Percentiles rank a stretch among this genome's conserved stretches.
Evolutionary conservation across 2,113 vertebrate species (phyloP).

Genomic region (Solea solea): DNA sequence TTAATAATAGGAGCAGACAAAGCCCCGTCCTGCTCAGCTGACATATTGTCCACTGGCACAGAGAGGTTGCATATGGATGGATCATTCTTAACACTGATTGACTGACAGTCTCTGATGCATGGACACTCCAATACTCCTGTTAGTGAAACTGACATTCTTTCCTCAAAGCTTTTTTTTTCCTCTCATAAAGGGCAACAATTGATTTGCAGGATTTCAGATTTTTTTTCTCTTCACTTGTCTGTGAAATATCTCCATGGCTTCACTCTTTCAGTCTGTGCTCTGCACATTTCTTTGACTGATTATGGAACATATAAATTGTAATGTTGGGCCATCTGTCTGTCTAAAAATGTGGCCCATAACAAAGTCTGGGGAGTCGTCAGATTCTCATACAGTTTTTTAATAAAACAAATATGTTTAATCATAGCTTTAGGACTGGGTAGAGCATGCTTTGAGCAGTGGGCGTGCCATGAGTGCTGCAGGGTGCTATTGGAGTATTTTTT

Average conservation of each 20-base stretch:
- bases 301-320: background rate
- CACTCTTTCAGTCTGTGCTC: background rate
- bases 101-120: conserved; percentile 59
- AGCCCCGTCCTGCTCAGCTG: conserved; percentile 1
- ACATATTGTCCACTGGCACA: conserved; percentile 19
- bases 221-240: conserved; percentile 18
- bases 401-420: too few relatives aligned
- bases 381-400: too few relatives aligned
- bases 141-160: conserved; percentile 40
- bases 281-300: background rate
- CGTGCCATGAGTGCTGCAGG: too few relatives aligned
- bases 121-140: conserved; percentile 24
- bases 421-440: too few relatives aligned
- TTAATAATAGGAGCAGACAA: conserved; percentile 15
- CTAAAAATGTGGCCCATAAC: background rate
- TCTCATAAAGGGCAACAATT: conserved; percentile 41
- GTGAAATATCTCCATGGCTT: background rate
- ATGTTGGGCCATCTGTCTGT: background rate
- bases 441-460: too few relatives aligned
- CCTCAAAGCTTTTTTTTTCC: conserved; percentile 32
- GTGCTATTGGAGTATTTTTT: too few relatives aligned
- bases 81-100: conserved; percentile 41
- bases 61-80: conserved; percentile 51
- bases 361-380: too few relatives aligned
- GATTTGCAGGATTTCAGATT: conserved; percentile 40